Evolutionary conservation across 2,797 vertebrate genomes (phyloP).

Genomic region (Peromyscus nudipes): DNA sequence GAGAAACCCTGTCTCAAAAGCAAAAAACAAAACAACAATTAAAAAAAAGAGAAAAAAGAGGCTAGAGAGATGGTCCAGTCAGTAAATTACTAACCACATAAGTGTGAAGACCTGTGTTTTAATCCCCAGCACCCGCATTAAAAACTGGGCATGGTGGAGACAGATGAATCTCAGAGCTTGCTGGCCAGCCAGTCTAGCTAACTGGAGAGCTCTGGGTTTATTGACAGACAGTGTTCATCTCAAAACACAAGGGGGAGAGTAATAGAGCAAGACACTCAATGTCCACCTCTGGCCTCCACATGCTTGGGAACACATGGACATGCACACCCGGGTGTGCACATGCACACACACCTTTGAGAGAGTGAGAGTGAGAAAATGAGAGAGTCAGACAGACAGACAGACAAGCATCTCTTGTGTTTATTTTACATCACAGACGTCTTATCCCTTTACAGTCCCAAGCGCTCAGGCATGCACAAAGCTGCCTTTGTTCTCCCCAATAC

Average conservation of each 20-base stretch:
- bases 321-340: not conserved
- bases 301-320: not conserved
- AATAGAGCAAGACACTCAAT: not conserved
- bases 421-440: not conserved
- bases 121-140: not conserved
- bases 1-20: not conserved
- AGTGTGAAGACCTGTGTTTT: not conserved
- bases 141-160: not conserved
- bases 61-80: not conserved
- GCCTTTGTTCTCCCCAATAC: accelerated
- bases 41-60: not conserved
- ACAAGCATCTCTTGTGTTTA: not conserved
- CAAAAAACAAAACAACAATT: not conserved
- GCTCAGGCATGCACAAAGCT: not conserved
- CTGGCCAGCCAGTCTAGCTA: not conserved
- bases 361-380: not conserved
- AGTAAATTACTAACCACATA: not conserved
- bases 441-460: not conserved
- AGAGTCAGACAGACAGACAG: not conserved
- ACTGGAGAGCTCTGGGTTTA: not conserved
- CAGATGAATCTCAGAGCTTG: not conserved
- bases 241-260: not conserved
- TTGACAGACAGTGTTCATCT: not conserved
- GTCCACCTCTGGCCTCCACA: not conserved
- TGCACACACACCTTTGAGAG: not conserved